A percentile compares a stretch with the other conserved stretches of the same genome.
Evolutionary conservation across 2,113 vertebrate genomes (phyloP).

Genomic region (Lepisosteus oculatus): DNA sequence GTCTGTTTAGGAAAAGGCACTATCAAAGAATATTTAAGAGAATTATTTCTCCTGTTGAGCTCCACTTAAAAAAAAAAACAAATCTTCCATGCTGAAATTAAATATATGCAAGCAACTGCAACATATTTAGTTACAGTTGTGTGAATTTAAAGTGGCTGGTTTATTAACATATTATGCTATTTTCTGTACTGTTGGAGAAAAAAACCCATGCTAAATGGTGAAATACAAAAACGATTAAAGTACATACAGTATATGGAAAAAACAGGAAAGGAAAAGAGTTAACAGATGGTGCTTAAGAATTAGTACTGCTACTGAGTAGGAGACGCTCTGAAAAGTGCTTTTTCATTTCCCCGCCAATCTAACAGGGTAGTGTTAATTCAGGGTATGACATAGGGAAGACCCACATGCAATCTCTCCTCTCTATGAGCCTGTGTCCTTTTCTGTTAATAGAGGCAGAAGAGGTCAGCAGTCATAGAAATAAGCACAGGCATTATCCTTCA

Average conservation of each 20-base stretch:
- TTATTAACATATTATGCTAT: neutral
- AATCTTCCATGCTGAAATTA: neutral
- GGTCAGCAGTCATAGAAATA: constrained; percentile 9
- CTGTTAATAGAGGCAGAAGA: neutral
- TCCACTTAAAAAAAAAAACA: too few species aligned
- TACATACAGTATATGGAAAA: neutral
- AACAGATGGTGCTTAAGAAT: constrained; percentile 18
- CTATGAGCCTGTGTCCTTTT: neutral
- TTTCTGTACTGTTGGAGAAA: too few species aligned
- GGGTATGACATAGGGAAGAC: constrained; percentile 3
- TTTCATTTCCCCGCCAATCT: constrained; percentile 17
- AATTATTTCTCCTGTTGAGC: too few species aligned
- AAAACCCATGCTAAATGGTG: neutral
- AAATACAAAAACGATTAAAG: neutral
- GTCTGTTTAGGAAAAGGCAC: too few species aligned
- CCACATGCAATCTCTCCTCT: neutral
- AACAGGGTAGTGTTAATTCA: constrained; percentile 3
- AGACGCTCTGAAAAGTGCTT: neutral
- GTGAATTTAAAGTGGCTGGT: neutral
- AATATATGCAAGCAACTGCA: neutral
- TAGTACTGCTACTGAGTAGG: constrained; percentile 4
- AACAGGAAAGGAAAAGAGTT: neutral
- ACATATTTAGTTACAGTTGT: neutral
- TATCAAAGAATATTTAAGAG: too few species aligned
- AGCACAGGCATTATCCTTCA: neutral